Evolutionary conservation across 2,113 vertebrate genomes (phyloP).

Genomic region (Andinoacara biseriatus): DNA sequence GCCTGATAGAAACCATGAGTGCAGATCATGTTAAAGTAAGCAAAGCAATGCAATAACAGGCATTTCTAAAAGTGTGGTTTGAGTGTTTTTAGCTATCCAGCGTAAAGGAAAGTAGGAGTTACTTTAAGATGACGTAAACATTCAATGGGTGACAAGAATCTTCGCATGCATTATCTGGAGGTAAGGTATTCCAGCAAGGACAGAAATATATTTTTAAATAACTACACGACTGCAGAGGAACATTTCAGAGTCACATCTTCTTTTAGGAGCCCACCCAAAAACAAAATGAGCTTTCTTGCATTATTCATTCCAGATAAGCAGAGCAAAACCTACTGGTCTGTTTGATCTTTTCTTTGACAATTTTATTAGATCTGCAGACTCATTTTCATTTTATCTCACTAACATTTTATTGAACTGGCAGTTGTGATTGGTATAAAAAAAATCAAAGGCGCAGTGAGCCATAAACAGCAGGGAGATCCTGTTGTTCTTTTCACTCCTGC

Average conservation of each 20-base stretch:
- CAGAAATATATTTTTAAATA: neutral
- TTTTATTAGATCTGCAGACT: conserved; percentile 39
- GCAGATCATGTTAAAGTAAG: neutral
- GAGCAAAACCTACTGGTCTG: conserved; percentile 11
- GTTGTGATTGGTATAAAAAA: conserved; percentile 19
- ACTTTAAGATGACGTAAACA: neutral
- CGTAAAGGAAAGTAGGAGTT: neutral
- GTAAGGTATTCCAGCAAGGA: neutral
- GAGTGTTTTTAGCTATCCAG: neutral
- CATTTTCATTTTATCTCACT: conserved; percentile 49
- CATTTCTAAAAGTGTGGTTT: neutral
- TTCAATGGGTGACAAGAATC: neutral
- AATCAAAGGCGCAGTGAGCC: conserved; percentile 40
- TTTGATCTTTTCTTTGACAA: conserved; percentile 36
- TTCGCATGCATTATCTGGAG: neutral
- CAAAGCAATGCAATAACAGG: neutral
- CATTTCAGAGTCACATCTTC: neutral
- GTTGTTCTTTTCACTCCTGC: neutral
- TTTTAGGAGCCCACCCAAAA: neutral
- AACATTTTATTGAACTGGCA: conserved; percentile 43
- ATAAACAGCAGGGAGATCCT: conserved; percentile 24
- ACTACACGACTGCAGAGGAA: neutral
- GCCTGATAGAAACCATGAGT: neutral
- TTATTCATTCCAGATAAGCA: conserved; percentile 23
- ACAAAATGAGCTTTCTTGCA: conserved; percentile 26